Evolutionary conservation across 2,888 invertebrate genomes (phyloP), one percentile per base, ranked within the genome.

Genomic region (Julus scanicus): DNA sequence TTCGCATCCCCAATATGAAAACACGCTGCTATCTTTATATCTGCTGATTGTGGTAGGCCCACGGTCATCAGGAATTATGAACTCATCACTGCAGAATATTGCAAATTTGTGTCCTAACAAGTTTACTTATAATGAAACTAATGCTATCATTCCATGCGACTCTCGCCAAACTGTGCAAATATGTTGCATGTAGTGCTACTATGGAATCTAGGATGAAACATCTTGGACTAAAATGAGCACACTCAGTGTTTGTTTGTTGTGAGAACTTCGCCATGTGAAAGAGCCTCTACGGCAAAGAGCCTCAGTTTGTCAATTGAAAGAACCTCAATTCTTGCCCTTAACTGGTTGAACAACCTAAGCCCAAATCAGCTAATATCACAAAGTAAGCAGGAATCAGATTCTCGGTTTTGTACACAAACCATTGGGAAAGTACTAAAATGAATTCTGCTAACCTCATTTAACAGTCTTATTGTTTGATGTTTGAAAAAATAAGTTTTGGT

Each of bases 301-400:
- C 63, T 71, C 63, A 71, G 63, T 71, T 71, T 71, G 63, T 71
- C 63, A 71, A 71, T 17, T 71, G 63, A 71, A 71, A 71, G 63
- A 71, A 71, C 63, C 63, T 71, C 63, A 20, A 71, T 71, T 71
- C 20, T 71, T 71, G 63, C 63, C 63, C 63, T 71, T 71, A 71
- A 71, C 63, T 71, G 63, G 63, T 71, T 71, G 63, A 71, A 71
- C 20, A 71, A 71, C 63, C 63, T 20, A 71, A 71, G 63, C 9
- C 63, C 20, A 20, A 71, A 71, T 71, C 63, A 20, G 63, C 17
- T 20, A 71, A 71, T 71, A 71, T 71, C 63, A 8, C 20, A 71
- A 71, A 71, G 63, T 71, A 71, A 71, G 63, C 63, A 71, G 63
- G 20, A 71, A 71, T 71, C 63, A 20, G 63, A 71, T 71, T 71